These are phyloP conservation scores for Carcharodon carcharias DNA, from an alignment of 2,797 vertebrate genomes.

Conservation along the genomic window DNA sequence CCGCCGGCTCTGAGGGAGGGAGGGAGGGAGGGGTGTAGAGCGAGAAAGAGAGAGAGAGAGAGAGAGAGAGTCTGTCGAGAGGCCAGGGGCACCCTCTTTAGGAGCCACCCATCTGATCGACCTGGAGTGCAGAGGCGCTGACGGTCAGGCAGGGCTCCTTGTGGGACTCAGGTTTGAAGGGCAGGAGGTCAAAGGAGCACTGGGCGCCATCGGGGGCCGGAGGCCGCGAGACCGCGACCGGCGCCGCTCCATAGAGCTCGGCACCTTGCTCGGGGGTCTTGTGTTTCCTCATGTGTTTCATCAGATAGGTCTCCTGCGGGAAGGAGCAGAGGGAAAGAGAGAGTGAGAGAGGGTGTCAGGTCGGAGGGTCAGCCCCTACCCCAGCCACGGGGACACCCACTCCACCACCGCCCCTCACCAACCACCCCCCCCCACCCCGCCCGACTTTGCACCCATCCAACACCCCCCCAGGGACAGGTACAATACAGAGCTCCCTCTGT, in stretches of 20 bases:
- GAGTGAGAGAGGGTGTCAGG: neutral
- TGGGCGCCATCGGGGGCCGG: constrained; percentile 46
- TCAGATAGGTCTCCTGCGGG: constrained; percentile 90
- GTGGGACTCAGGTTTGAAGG: constrained; percentile 88
- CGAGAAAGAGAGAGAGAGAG: constrained; percentile 50
- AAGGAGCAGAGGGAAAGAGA: neutral
- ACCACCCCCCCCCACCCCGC: constrained; percentile 6
- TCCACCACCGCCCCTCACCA: too few relatives aligned
- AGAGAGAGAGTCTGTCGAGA: too few relatives aligned
- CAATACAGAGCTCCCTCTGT: neutral
- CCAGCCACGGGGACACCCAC: too few relatives aligned
- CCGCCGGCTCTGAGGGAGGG: too few relatives aligned
- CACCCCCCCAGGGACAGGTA: neutral
- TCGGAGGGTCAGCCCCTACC: too few relatives aligned
- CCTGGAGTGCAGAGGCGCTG: constrained; percentile 87
- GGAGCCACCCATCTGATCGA: constrained; percentile 92
- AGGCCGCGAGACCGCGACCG: constrained; percentile 38
- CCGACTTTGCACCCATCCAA: constrained; percentile 30
- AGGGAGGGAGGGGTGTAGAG: constrained; percentile 47
- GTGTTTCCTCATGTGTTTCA: constrained; percentile 99
- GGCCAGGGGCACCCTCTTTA: too few relatives aligned
- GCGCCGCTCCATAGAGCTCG: constrained; percentile 38
- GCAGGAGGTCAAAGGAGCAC: constrained; percentile 91
- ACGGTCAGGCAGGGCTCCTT: constrained; percentile 98
- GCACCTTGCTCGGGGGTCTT: constrained; percentile 74